Conservation (phyloP, 2,113 vertebrate species). For the Tenrec ecaudatus region DNA sequence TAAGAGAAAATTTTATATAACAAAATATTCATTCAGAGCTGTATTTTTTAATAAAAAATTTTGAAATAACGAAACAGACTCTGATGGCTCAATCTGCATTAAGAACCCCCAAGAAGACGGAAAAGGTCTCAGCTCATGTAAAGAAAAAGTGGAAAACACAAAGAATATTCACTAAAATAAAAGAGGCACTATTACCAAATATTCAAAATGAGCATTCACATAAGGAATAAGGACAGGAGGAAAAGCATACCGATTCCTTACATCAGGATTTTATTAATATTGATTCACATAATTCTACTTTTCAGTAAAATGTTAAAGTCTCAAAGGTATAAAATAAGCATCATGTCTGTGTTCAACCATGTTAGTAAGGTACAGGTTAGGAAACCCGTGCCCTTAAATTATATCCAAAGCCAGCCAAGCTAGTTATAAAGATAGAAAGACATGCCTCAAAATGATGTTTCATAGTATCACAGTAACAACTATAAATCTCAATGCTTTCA, state of each 20-base stretch:
- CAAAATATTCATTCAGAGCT: too few species aligned
- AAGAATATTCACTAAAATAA: not conserved
- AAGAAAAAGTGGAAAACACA: not conserved
- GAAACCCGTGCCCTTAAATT: conserved; percentile 20
- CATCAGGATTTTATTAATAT: not conserved
- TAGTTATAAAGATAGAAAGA: conserved; percentile 12
- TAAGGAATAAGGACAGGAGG: not conserved
- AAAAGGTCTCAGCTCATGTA: not conserved
- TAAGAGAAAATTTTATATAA: too few species aligned
- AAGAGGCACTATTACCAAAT: not conserved
- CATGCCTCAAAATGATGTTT: conserved; percentile 33
- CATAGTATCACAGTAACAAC: not conserved
- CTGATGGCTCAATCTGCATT: not conserved
- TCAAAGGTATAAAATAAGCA: not conserved
- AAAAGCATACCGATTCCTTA: not conserved
- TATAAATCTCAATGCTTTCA: conserved; percentile 39
- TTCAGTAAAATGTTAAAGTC: not conserved
- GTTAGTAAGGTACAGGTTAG: not conserved
- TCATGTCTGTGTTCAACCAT: not conserved
- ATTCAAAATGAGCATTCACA: not conserved
- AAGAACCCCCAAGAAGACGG: not conserved
- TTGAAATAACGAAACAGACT: not conserved
- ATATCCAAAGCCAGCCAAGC: conserved; percentile 10
- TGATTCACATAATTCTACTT: not conserved
- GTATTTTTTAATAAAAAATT: too few species aligned